Evolutionary conservation across 2,888 invertebrate species (phyloP), one percentile per base, ranked within the genome.

Genomic region (Ypsolopha scabrella): DNA sequence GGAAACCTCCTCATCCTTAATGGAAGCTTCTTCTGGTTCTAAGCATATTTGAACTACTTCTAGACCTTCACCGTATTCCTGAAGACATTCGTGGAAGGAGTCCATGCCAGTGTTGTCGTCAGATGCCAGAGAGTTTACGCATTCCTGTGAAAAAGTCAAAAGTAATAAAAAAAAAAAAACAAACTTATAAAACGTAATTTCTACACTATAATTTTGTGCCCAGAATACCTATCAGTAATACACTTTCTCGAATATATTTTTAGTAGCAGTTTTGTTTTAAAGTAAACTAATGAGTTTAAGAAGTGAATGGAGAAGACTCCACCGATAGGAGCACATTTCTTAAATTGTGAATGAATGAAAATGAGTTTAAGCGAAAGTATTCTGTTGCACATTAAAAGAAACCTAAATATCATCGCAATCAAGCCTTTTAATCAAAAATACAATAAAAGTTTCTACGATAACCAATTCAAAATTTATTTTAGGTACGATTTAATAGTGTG

Each of bases 31-130:
- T 61, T 89, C 89, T 11, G 88, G 89, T 56, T 90, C 90, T 33
- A 90, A 75, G 59, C 89, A 90, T 62, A 90, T 89, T 60, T 90
- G 89, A 10, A 90, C 88, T 4, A 89, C 89, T 67, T 90, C 89
- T 51, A 90, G 60, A 13, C 90, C 89, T 64, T 90, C 90, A 6
- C 89, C 90, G 58, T 90, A 90, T 61, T 90, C 90, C 66, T 90
- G 90, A 44, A 90, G 83, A 60, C 90, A 90, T 69, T 90, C 90
- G 65, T 90, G 90, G 61, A 89, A 90, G 45, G 90, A 90, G 53
- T 90, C 90, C 72, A 90, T 82, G 43, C 89, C 90, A 0, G 90
- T 90, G 62, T 89, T 89, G 59, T 90, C 90, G 52, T 90, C 90
- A 38, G 89, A 89, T 6, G 88, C 88, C 51, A 89, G 69, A 1